Evolutionary conservation across 1,140 invertebrate species (phyloP).

Genomic region (Nixonia krombeini): DNA sequence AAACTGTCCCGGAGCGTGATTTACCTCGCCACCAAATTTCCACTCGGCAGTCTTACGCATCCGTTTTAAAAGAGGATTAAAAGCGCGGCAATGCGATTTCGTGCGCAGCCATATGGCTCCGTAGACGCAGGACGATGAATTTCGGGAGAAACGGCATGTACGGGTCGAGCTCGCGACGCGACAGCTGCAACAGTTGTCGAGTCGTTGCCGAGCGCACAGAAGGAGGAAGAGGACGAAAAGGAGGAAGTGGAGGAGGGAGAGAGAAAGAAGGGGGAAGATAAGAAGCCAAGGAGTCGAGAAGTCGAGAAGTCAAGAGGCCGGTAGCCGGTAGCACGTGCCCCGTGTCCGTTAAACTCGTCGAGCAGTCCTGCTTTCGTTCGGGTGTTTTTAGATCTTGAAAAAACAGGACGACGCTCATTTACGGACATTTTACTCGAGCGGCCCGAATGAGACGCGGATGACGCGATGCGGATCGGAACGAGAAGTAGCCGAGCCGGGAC

Average conservation of each 20-base stretch:
- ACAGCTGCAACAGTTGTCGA: slow-evolving; percentile 60
- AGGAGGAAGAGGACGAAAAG: too few relatives aligned
- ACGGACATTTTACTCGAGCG: not conserved
- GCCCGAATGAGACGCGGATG: not conserved
- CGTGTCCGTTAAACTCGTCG: slow-evolving; percentile 52
- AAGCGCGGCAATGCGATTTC: slow-evolving; percentile 9
- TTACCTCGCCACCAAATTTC: too few relatives aligned
- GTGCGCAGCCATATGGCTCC: slow-evolving; percentile 20
- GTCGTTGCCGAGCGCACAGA: slow-evolving; percentile 48
- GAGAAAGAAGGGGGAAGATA: slow-evolving; percentile 9
- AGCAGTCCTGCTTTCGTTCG: slow-evolving; percentile 5
- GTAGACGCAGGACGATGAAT: slow-evolving; percentile 20
- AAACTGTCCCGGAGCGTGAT: too few relatives aligned
- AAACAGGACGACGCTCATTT: slow-evolving; percentile 43
- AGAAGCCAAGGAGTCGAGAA: slow-evolving; percentile 41
- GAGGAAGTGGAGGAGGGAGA: slow-evolving; percentile 14
- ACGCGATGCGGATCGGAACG: not conserved
- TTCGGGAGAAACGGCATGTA: slow-evolving; percentile 21
- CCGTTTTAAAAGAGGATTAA: too few relatives aligned
- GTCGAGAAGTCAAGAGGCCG: too few relatives aligned
- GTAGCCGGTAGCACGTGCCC: slow-evolving; percentile 57
- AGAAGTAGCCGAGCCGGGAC: too few relatives aligned
- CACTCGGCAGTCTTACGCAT: too few relatives aligned
- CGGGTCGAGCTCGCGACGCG: slow-evolving; percentile 13
- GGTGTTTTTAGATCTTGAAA: slow-evolving; percentile 44